Evolutionary conservation across 2,888 invertebrate species (phyloP).

Genomic region (Dorcus hopei): DNA sequence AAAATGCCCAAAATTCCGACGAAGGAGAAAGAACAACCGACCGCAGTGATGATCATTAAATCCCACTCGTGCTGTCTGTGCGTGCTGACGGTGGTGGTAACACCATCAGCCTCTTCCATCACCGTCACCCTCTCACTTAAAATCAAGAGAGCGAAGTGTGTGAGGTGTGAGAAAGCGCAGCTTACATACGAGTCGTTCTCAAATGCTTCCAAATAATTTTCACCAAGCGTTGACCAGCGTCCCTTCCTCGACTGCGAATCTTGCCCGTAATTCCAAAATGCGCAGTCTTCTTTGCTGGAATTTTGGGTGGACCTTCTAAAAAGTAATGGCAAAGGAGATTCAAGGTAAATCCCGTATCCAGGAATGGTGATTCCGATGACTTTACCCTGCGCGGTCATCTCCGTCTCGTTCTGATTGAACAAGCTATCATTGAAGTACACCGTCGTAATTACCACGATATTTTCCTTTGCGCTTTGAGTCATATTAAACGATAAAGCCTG

Average conservation of each 20-base stretch:
- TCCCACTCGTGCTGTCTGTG: constrained; percentile 42
- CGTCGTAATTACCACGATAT: constrained; percentile 33
- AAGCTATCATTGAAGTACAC: constrained; percentile 40
- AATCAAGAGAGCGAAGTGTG: constrained; percentile 59
- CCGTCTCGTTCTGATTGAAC: constrained; percentile 33
- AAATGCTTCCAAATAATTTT: constrained; percentile 44
- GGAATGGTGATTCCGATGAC: constrained; percentile 62
- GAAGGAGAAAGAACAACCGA: constrained; percentile 54
- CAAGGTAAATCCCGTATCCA: constrained; percentile 54
- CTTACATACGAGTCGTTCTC: constrained; percentile 45
- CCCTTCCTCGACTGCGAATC: constrained; percentile 40
- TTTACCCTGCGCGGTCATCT: constrained; percentile 48
- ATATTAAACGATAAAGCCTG: constrained; percentile 23
- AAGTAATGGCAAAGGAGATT: constrained; percentile 55
- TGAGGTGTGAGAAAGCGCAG: constrained; percentile 57
- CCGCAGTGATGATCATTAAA: constrained; percentile 51
- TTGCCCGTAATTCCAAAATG: constrained; percentile 56
- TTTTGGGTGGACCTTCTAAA: constrained; percentile 46
- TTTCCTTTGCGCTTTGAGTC: constrained; percentile 17
- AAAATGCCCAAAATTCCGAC: constrained; percentile 55
- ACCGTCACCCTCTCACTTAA: constrained; percentile 24
- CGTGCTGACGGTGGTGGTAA: constrained; percentile 32
- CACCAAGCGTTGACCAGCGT: constrained; percentile 58
- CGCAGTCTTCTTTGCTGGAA: constrained; percentile 49
- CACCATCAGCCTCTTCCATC: constrained; percentile 17